Evolutionary conservation across 2,113 vertebrate species (phyloP).

Genomic region (Coregonus clupeaformis): DNA sequence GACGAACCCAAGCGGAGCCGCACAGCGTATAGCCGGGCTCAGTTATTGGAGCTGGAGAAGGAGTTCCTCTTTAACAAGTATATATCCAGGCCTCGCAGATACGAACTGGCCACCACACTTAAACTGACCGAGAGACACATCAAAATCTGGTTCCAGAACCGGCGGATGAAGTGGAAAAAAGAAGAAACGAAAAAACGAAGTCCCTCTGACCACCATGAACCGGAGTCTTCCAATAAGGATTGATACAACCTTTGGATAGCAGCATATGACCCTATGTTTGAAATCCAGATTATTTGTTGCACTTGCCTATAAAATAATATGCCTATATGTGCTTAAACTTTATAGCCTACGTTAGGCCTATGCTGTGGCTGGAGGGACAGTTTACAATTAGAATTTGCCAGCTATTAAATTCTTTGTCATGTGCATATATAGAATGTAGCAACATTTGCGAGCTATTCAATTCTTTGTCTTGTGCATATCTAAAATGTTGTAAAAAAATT

Average conservation of each 20-base stretch:
- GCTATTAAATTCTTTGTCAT: neutral
- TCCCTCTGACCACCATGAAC: neutral
- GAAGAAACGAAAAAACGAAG: constrained; percentile 43
- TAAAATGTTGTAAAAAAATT: neutral
- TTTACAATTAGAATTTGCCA: neutral
- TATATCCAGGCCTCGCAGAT: constrained; percentile 52
- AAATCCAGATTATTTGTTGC: neutral
- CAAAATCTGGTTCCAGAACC: constrained; percentile 65
- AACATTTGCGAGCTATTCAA: neutral
- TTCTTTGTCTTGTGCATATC: neutral
- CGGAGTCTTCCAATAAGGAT: neutral
- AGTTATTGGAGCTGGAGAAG: constrained; percentile 60
- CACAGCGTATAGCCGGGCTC: constrained; percentile 48
- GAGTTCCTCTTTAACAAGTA: constrained; percentile 60
- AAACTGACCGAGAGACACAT: constrained; percentile 58
- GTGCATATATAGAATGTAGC: too few species aligned
- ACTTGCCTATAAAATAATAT: neutral
- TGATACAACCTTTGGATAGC: too few species aligned
- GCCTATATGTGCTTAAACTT: too few species aligned
- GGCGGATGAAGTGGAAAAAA: constrained; percentile 66
- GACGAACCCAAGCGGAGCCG: constrained; percentile 53
- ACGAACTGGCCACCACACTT: constrained; percentile 54
- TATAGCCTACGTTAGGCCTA: too few species aligned
- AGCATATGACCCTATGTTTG: too few species aligned
- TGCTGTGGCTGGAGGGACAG: too few species aligned